A percentile compares a stretch with the other conserved stretches of the same genome.
Conservation (phyloP, 64 coral and sea anemone species). For the Hydrozoanthus tunicans region DNA sequence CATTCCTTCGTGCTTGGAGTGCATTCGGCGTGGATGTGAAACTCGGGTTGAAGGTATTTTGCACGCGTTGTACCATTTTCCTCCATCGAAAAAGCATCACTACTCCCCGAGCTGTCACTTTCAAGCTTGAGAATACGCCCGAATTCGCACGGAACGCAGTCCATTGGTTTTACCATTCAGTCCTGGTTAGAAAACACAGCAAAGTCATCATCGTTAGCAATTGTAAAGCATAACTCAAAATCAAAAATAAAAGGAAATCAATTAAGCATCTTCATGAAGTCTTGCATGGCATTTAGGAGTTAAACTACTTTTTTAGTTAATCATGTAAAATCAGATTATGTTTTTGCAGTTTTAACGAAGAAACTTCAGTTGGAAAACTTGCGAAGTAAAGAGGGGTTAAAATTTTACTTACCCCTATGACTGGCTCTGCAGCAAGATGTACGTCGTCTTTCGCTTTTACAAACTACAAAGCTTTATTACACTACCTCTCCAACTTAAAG, state of each 20-base stretch:
- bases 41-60: constrained; percentile 11
- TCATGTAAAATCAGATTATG: background rate
- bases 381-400: background rate
- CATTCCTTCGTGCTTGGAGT: constrained; percentile 1
- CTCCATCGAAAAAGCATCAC: background rate
- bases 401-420: background rate
- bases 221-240: background rate
- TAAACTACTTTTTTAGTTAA: background rate
- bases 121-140: constrained; percentile 35
- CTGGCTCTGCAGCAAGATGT: background rate
- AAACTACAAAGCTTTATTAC: background rate
- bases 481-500: constrained; percentile 8
- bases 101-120: background rate
- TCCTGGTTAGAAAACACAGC: background rate
- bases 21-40: constrained; percentile 20
- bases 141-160: constrained; percentile 8
- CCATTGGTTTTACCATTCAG: background rate
- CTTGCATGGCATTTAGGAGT: background rate
- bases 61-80: background rate
- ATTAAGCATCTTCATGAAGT: background rate
- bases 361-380: background rate
- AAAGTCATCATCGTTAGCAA: background rate
- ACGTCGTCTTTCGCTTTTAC: background rate
- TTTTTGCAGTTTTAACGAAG: background rate
- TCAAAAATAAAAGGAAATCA: background rate